phyloP scores from a whole-genome alignment of 2,888 invertebrate genomes.

The Hemistola chrysoprasaria region DNA sequence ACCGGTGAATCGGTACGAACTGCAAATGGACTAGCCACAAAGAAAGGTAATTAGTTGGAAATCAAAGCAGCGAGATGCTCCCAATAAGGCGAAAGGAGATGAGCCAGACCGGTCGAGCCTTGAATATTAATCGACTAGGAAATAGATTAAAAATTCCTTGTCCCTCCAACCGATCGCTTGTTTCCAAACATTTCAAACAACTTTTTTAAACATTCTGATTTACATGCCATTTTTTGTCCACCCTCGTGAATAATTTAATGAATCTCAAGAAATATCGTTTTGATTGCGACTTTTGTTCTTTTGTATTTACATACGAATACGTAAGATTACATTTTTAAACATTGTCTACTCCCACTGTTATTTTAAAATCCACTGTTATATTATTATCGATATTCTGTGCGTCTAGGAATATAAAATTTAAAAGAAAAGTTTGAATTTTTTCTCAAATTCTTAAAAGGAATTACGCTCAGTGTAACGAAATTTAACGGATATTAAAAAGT shows the following conservation, averaged over 20 bases:
- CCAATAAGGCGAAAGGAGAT: conserved; percentile 79
- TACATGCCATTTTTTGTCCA: conserved; percentile 70
- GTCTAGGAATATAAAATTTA: conserved; percentile 4
- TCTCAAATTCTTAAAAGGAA: conserved; percentile 59
- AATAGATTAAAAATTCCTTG: conserved; percentile 83
- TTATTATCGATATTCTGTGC: no score
- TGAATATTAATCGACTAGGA: conserved; percentile 83
- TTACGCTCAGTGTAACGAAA: conserved; percentile 73
- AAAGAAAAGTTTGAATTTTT: conserved; percentile 29
- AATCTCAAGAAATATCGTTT: conserved; percentile 71
- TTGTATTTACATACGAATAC: conserved; percentile 20
- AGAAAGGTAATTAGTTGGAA: conserved; percentile 73
- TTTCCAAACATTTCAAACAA: conserved; percentile 78
- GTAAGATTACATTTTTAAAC: no score
- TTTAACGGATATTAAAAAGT: conserved; percentile 83
- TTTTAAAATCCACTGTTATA: no score
- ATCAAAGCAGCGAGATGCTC: conserved; percentile 70
- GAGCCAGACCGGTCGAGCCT: conserved; percentile 79
- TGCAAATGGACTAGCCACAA: conserved; percentile 50
- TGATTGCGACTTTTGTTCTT: conserved; percentile 41
- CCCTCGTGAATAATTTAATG: conserved; percentile 80
- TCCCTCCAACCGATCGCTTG: conserved; percentile 67
- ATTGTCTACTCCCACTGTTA: no score
- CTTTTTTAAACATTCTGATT: conserved; percentile 76
- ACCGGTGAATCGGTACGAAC: conserved; percentile 25